Evolutionary conservation across 2,113 vertebrate genomes (phyloP).

Genomic region (Bombycilla garrulus): DNA sequence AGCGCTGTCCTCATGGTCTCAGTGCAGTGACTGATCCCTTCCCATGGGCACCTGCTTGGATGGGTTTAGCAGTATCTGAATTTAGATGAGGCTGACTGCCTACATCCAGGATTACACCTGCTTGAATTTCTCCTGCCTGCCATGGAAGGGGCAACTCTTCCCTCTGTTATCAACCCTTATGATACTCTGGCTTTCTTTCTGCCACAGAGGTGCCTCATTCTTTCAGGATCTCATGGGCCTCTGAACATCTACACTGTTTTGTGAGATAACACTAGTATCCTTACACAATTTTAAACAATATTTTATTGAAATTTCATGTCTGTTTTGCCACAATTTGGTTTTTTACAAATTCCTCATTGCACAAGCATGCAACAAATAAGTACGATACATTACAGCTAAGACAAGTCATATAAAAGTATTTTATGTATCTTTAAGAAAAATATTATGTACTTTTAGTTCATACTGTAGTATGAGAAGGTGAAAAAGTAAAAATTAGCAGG

Average conservation of each 20-base stretch:
- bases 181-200: background rate
- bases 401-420: background rate
- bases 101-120: background rate
- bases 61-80: background rate
- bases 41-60: background rate
- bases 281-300: background rate
- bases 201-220: background rate
- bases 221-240: background rate
- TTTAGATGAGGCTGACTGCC: background rate
- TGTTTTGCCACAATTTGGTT: background rate
- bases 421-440: background rate
- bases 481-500: background rate
- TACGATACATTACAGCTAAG: background rate
- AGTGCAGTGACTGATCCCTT: background rate
- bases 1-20: background rate
- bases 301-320: conserved; percentile 14
- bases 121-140: background rate
- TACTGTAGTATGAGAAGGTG: background rate
- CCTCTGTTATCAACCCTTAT: fast-evolving
- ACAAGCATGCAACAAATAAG: background rate
- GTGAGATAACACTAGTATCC: background rate
- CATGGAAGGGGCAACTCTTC: background rate
- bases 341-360: background rate
- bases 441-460: background rate
- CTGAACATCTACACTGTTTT: background rate